A percentile compares a stretch with the other conserved stretches of the same genome.
Conservation (phyloP, 2,113 vertebrate species). For the Eptesicus fuscus region DNA sequence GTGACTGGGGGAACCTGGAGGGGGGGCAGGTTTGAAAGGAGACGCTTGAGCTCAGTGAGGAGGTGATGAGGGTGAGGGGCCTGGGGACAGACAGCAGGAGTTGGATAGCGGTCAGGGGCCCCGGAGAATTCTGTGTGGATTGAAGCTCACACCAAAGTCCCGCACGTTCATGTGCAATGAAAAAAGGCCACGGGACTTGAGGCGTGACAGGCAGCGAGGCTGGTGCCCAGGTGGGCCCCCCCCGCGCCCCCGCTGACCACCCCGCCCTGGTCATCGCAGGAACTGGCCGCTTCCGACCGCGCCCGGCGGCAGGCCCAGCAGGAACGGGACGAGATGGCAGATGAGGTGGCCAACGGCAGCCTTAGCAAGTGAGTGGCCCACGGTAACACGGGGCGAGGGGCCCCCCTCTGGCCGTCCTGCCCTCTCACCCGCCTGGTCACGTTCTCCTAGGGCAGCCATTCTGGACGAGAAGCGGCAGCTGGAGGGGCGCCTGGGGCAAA, state of each 20-base stretch:
- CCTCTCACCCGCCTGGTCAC: rapidly evolving
- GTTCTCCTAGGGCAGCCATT: conserved; percentile 78
- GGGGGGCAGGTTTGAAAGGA: neutral
- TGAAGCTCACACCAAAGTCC: neutral
- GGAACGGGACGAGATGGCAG: conserved; percentile 89
- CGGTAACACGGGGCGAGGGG: rapidly evolving
- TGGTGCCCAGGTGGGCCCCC: neutral
- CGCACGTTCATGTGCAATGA: too few species aligned
- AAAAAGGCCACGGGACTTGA: neutral
- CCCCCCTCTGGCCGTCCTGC: neutral
- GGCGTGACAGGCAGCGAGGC: neutral
- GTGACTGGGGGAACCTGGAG: neutral
- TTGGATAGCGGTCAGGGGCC: neutral
- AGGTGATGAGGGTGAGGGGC: neutral
- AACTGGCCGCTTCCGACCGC: conserved; percentile 87
- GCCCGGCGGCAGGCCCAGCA: conserved; percentile 90
- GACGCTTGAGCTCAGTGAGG: rapidly evolving
- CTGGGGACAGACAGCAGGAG: neutral
- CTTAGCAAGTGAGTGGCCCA: conserved; percentile 86
- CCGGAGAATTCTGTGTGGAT: neutral
- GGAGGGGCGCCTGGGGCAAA: conserved; percentile 86
- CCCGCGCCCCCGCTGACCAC: rapidly evolving
- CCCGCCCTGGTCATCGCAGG: conserved; percentile 71
- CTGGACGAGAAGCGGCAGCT: conserved; percentile 90
- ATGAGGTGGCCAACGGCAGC: conserved; percentile 88